Base-by-base conservation (phyloP, 2,113 vertebrate genomes). In the Anser brachyrhynchus region DNA sequence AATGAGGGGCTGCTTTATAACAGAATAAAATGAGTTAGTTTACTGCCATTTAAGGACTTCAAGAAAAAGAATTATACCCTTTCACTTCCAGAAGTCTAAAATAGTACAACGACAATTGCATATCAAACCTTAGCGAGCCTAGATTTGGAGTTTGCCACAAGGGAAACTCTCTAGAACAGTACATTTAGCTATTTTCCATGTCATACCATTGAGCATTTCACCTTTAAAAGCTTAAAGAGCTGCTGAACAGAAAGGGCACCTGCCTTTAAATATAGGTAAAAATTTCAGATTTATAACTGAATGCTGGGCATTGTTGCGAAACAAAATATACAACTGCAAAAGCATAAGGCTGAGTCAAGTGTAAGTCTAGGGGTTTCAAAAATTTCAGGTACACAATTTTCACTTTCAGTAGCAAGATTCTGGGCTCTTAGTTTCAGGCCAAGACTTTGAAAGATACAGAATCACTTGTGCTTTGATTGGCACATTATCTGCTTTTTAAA, bases 401-500 rank as follows among this genome's bases (percentile, higher is more conserved):
- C 89, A 96, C 92, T 97, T 95, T 96, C 90, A 94, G 93, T 92
- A 97, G 88, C 95, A 95, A 97, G 93, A 95, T 87, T 95, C 76
- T 93, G 96, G 97, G 87, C 95, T 94, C 54, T 89, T 49, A 86
- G 75, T 95, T 97, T 96, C 96, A 89, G 95, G 95, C 95, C 93
- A 94, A 94, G 97, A 97, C 83, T 96, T 94, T 76, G 85, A 95
- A 97, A 96, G 95, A 91, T 88, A 97, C 97, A 95, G 96, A 96
- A 95, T 95, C 66, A 97, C 96, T 98, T 98, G 98, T 98, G 98
- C 97, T 98, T 98, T 95, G 87, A 95, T 92, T 98, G 98, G 97
- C 98, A 98, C 98, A 93, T 94, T 92, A 96, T 95, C 95, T 97
- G 96, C 85, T 97, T 98, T 97, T 97, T 96, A 95, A 97, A 97